These are phyloP conservation scores for Callosobruchus maculatus DNA, from an alignment of 2,888 invertebrate species.

Conservation along the genomic window DNA sequence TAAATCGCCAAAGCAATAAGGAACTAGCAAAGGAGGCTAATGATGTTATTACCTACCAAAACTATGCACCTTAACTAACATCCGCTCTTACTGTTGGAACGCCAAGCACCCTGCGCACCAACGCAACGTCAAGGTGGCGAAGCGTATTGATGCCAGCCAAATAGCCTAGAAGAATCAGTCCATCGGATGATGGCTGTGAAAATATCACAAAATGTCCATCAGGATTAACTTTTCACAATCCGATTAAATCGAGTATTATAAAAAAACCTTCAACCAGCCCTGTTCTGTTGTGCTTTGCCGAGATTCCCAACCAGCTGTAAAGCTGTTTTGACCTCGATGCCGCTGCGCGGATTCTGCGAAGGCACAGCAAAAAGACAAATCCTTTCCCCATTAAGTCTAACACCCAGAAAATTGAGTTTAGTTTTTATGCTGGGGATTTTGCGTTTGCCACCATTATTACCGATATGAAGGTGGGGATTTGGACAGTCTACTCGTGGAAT, in stretches of 20 bases:
- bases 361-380: background rate
- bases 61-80: no score
- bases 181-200: no score
- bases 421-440: slow-evolving; percentile 17
- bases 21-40: no score
- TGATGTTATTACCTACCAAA: no score
- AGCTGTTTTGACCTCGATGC: background rate
- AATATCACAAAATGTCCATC: no score
- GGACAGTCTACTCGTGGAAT: background rate
- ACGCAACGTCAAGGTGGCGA: no score
- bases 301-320: background rate
- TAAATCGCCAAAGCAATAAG: no score
- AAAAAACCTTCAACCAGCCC: background rate
- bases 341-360: background rate
- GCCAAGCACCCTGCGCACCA: no score
- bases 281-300: background rate
- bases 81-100: no score
- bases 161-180: no score
- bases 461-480: background rate
- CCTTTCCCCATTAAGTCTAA: slow-evolving; percentile 18
- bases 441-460: background rate
- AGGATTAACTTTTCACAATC: no score
- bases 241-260: background rate
- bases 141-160: no score
- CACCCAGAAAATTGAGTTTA: slow-evolving; percentile 24